Percentiles rank a stretch among this genome's conserved stretches.
phyloP scores from a whole-genome alignment of 2,797 vertebrate genomes.

The Pseudopleuronectes americanus region DNA sequence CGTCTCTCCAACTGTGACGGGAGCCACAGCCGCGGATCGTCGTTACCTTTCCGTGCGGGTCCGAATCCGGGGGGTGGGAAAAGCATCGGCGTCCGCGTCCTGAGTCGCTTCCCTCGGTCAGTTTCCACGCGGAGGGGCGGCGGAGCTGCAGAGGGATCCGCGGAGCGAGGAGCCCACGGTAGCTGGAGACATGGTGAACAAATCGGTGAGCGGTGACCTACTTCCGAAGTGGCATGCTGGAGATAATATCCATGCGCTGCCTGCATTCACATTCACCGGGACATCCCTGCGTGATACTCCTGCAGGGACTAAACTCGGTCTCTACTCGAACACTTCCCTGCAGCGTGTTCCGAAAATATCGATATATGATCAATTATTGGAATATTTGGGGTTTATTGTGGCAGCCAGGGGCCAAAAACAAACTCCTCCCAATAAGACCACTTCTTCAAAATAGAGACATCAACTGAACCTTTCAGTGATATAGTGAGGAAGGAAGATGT shows the following conservation, averaged over 20 bases:
- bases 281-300: constrained; percentile 70
- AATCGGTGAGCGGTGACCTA: constrained; percentile 87
- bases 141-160: constrained; percentile 67
- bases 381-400: background rate
- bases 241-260: constrained; percentile 87
- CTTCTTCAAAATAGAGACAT: background rate
- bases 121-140: constrained; percentile 42
- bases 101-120: constrained; percentile 30
- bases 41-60: too few species aligned
- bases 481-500: background rate
- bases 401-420: background rate
- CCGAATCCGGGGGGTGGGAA: too few species aligned
- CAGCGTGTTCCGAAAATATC: background rate
- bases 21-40: too few species aligned
- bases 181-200: constrained; percentile 80
- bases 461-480: background rate
- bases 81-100: background rate
- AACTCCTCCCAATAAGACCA: background rate
- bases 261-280: constrained; percentile 81
- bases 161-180: constrained; percentile 67
- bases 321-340: background rate
- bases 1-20: too few species aligned
- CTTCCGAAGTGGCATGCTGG: constrained; percentile 86
- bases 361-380: background rate
- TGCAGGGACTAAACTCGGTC: constrained; percentile 34